phyloP scores from a whole-genome alignment of 2,113 vertebrate species.

The Callithrix jacchus region DNA sequence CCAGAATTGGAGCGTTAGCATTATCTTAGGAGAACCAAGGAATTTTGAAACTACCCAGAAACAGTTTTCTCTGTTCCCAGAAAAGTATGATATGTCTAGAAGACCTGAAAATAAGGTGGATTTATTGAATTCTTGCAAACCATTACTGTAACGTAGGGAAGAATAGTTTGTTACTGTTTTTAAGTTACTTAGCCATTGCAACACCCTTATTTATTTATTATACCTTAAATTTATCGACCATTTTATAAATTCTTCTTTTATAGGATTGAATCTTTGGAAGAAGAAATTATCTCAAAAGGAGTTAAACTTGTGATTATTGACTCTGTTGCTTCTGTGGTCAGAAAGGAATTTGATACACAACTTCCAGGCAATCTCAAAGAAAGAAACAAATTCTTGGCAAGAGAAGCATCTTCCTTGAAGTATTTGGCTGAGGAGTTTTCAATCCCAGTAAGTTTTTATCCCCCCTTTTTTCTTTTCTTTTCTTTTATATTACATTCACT shows the following conservation, averaged over 20 bases:
- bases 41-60: slow-evolving; percentile 25
- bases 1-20: background rate
- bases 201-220: background rate
- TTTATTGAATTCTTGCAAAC: background rate
- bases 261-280: slow-evolving; percentile 89
- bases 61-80: background rate
- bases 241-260: slow-evolving; percentile 46
- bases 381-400: slow-evolving; percentile 88
- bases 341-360: slow-evolving; percentile 91
- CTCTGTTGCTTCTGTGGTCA: slow-evolving; percentile 90
- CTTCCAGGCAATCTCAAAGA: slow-evolving; percentile 87
- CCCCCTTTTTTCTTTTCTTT: background rate
- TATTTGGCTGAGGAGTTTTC: slow-evolving; percentile 91
- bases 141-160: slow-evolving; percentile 22
- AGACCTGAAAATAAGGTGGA: background rate
- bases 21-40: background rate
- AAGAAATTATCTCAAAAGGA: slow-evolving; percentile 89
- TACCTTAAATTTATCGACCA: background rate
- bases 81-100: background rate
- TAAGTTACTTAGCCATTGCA: slow-evolving; percentile 1
- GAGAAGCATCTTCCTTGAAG: slow-evolving; percentile 87
- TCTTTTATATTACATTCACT: slow-evolving; percentile 50
- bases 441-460: slow-evolving; percentile 88
- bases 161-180: slow-evolving; percentile 31
- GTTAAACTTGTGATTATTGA: slow-evolving; percentile 89